Percentiles rank a stretch among this genome's conserved stretches.
These are phyloP conservation scores for Lontra canadensis DNA, from an alignment of 2,113 vertebrate species.

Conservation along the genomic window DNA sequence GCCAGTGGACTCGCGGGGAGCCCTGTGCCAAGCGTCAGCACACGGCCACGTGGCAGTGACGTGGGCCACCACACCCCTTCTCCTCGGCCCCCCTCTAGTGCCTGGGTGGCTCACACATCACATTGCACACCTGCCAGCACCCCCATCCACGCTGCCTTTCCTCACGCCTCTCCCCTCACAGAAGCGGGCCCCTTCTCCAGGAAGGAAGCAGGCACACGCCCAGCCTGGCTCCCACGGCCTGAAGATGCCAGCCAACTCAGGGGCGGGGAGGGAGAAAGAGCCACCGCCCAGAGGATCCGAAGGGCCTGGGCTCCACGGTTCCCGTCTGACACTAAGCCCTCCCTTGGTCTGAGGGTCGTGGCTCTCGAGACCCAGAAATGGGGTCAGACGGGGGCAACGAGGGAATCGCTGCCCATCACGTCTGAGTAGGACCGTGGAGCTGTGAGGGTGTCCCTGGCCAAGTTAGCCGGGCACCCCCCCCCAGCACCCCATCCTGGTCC, in stretches of 20 bases:
- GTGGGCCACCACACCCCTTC: slow-evolving; percentile 56
- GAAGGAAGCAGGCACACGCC: slow-evolving; percentile 62
- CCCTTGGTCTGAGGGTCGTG: background rate
- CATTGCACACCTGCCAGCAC: slow-evolving; percentile 37
- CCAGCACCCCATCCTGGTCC: slow-evolving; percentile 53
- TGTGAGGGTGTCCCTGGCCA: background rate
- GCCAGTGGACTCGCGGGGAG: background rate
- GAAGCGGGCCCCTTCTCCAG: slow-evolving; percentile 53
- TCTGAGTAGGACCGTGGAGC: background rate
- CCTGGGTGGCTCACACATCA: slow-evolving; percentile 34
- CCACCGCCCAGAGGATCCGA: background rate
- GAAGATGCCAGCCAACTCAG: slow-evolving; percentile 55
- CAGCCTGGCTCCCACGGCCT: slow-evolving; percentile 55
- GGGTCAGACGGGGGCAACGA: background rate
- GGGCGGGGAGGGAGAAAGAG: slow-evolving; percentile 27
- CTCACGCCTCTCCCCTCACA: slow-evolving; percentile 53
- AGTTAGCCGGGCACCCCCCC: background rate
- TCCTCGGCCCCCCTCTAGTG: slow-evolving; percentile 27
- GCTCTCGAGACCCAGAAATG: background rate
- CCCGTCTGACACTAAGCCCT: background rate
- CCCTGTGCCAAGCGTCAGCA: background rate
- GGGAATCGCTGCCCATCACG: background rate
- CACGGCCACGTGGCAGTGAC: slow-evolving; percentile 24
- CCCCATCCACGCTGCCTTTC: slow-evolving; percentile 1
- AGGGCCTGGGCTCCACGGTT: background rate